Evolutionary conservation across 2,888 invertebrate species (phyloP), one percentile per base, ranked within the genome.

Genomic region (Drosophila merina): DNA sequence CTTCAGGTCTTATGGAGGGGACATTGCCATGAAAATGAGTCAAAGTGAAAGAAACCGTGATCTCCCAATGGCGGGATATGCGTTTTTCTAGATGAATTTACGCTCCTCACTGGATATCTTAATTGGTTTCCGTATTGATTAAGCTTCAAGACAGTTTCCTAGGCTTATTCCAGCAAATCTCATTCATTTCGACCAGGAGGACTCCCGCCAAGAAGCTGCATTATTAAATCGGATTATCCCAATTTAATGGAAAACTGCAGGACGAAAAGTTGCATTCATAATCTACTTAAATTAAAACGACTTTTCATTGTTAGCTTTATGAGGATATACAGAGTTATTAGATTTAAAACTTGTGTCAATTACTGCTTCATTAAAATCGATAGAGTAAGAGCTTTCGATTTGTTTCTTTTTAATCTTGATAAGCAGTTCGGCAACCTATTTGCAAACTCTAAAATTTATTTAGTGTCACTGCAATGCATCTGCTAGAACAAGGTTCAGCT

Each of bases 11-110:
- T 38, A 48, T 25, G 49, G 14, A 28, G 59, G 59, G 59, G 28
- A 63, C 59, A 51, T 50, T 60, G 44, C 51, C 60, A 60, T 47
- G 51, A 62, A 64, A 51, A 51, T 52, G n/a, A 40, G 40, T 57
- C 48, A 62, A 62, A 49, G 58, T 33, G 48, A n/a, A 60, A 55
- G 20, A 59, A 31, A 31, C 44, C 50, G 36, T 51, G 51, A 60
- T 64, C 48, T 40, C 48, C 31, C 38, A 8, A 14, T 8, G 36
- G 36, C 14, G 45, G 9, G 2, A 20, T 36, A 33, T 26, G 20
- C 20, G 25, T 30, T 57, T 40, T 50, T 14, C 36, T 50, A 36
- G 40, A 62, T 44, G 49, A 25, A 28, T 42, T 51, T 38, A 4
- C 20, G 20, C 7, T 10, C 28, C 14, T 36, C 20, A 25, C 38